Evolutionary conservation across 2,113 vertebrate genomes (phyloP), one percentile per base, ranked within the genome.

Genomic region (Notechis scutatus): DNA sequence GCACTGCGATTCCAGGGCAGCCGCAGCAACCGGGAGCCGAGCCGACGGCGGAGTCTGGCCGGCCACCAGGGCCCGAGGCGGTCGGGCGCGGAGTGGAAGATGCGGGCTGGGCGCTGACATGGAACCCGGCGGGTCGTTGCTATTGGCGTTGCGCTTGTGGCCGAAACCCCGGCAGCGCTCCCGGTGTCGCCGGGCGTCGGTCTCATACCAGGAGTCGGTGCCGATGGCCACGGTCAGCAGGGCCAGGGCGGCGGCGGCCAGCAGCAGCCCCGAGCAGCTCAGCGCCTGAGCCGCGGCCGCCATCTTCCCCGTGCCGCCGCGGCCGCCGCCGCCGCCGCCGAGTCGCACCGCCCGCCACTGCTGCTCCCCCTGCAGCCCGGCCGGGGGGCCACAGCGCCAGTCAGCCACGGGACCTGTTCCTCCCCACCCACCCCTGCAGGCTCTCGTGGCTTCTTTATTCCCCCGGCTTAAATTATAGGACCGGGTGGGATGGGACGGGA

Each of bases 161-260:
- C 98, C 98, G 95, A 98, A 98, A 96, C 98, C 98, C 94, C 98
- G 98, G 96, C 98, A 99, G 96, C 98, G 97, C 92, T 98, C 98
- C 1, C 98, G 98, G 95, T 99, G 98, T 90, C 98, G 97, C 96
- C 98, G 96, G 15, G 98, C 98, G 94, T 99, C 98, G 39, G 98
- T 99, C 97, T 99, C 98, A 96, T 99, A 99, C 98, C 98, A 99
- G 87, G 98, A 98, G 92, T 98, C 98, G 96, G 98, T 99, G 97
- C 98, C 98, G 90, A 99, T 98, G 57, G 98, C 98, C 97, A 98
- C 98, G 91, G 98, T 97, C 95, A 99, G 97, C 87, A 98, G 97
- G 87, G 98, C 98, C 85, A 99, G 96, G 90, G 98, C 98, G 90
- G 98, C 98, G 93, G 98, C 96, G 89, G 98, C 98, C 97, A 99